Percentiles rank a stretch among this genome's conserved stretches.
Conservation (phyloP, 1,140 invertebrate species). For the Papilio aristodemus region DNA sequence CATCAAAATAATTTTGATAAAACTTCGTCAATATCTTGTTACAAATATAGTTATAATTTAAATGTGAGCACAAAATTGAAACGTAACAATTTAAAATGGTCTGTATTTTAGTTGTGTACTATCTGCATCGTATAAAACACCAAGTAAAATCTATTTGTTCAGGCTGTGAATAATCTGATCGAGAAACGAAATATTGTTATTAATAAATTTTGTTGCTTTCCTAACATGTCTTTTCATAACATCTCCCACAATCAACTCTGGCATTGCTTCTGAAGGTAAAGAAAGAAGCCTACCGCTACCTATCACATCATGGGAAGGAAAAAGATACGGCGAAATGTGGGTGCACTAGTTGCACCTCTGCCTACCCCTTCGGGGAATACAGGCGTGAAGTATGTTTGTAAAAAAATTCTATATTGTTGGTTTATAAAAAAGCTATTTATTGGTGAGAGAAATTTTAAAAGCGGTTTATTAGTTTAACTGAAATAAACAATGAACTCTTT, state of each 20-base stretch:
- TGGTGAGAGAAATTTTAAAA: too few species aligned
- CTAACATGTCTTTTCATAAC: not conserved
- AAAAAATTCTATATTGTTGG: too few species aligned
- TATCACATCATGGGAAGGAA: too few species aligned
- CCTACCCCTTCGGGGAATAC: too few species aligned
- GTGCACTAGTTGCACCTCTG: too few species aligned
- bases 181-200: constrained; percentile 14
- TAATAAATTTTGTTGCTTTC: constrained; percentile 14
- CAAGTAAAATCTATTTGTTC: not conserved
- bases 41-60: not conserved
- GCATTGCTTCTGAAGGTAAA: too few species aligned
- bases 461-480: too few species aligned
- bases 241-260: not conserved
- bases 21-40: not conserved
- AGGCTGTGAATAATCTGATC: constrained; percentile 11
- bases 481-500: too few species aligned
- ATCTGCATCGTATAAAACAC: not conserved
- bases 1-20: not conserved
- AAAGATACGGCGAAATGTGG: too few species aligned
- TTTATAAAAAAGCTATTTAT: too few species aligned
- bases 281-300: too few species aligned
- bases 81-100: constrained; percentile 3
- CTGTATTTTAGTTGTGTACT: not conserved
- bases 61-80: not conserved
- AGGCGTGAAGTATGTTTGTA: too few species aligned